phyloP scores from a whole-genome alignment of 2,888 invertebrate species.

The Fabriciana adippe region DNA sequence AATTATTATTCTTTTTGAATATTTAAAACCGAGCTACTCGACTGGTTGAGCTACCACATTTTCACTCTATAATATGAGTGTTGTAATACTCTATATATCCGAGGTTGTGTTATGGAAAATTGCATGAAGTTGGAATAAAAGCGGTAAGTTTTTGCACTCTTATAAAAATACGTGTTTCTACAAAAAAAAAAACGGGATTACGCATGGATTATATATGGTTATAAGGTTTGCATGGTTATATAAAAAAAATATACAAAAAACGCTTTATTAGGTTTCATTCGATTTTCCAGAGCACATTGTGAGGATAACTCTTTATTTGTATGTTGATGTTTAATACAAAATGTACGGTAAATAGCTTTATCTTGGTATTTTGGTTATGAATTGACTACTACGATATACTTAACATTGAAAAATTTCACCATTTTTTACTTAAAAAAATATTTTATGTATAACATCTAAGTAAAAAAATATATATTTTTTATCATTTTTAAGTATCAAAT shows the following conservation, averaged over 20 bases:
- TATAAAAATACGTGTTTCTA: slow-evolving; percentile 42
- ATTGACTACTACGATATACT: slow-evolving; percentile 34
- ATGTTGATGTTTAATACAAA: slow-evolving; percentile 55
- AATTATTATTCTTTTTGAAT: neutral
- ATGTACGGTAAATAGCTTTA: slow-evolving; percentile 56
- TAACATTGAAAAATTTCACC: slow-evolving; percentile 39
- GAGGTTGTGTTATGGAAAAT: slow-evolving; percentile 77
- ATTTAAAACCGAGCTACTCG: neutral
- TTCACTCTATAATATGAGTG: slow-evolving; percentile 18
- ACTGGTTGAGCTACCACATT: slow-evolving; percentile 22
- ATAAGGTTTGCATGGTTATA: slow-evolving; percentile 26
- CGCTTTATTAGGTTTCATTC: slow-evolving; percentile 15
- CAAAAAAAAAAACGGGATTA: slow-evolving; percentile 26
- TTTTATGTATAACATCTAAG: neutral
- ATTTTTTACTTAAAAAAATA: slow-evolving; percentile 24
- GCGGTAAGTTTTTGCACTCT: slow-evolving; percentile 64
- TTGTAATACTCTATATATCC: slow-evolving; percentile 61
- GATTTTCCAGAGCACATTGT: slow-evolving; percentile 73
- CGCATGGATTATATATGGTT: slow-evolving; percentile 32
- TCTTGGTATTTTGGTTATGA: slow-evolving; percentile 51
- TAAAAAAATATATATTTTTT: neutral
- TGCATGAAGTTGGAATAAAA: slow-evolving; percentile 60
- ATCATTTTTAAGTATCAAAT: slow-evolving; percentile 14
- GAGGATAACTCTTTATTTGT: slow-evolving; percentile 50
- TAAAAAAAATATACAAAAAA: neutral